A percentile compares a stretch with the other conserved stretches of the same genome.
phyloP scores from a whole-genome alignment of 1,140 invertebrate species.

The Drosophila chauvacae region DNA sequence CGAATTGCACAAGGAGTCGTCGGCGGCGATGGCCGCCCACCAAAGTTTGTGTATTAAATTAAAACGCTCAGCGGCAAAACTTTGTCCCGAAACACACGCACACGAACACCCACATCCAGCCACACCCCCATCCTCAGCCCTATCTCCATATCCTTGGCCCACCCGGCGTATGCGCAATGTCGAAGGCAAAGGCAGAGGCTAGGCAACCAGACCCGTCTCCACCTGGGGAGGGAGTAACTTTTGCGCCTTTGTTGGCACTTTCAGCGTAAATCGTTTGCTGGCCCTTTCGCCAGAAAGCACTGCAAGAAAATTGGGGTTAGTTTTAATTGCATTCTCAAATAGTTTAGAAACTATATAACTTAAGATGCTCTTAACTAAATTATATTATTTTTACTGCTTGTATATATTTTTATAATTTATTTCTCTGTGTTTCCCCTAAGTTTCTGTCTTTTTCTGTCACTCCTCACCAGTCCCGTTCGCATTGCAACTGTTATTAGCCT shows the following conservation, averaged over 20 bases:
- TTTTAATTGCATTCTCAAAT: neutral
- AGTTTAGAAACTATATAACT: too few relatives aligned
- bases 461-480: slow-evolving; percentile 27
- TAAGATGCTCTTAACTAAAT: neutral
- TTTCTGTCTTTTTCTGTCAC: neutral
- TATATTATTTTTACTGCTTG: neutral
- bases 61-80: slow-evolving; percentile 71
- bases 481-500: slow-evolving; percentile 76
- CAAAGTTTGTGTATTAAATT: slow-evolving; percentile 81
- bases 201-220: slow-evolving; percentile 19
- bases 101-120: neutral
- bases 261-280: slow-evolving; percentile 74
- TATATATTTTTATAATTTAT: neutral
- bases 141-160: slow-evolving; percentile 1
- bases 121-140: neutral
- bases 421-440: neutral
- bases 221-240: slow-evolving; percentile 41
- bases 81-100: slow-evolving; percentile 44
- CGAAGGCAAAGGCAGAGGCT: slow-evolving; percentile 1
- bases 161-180: slow-evolving; percentile 64
- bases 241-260: slow-evolving; percentile 70
- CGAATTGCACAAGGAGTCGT: slow-evolving; percentile 33
- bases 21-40: slow-evolving; percentile 36
- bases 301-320: neutral
- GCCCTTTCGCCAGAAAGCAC: slow-evolving; percentile 1